These are phyloP conservation scores for Sipunculus nudus DNA, from an alignment of 2,888 invertebrate genomes.

Conservation along the genomic window DNA sequence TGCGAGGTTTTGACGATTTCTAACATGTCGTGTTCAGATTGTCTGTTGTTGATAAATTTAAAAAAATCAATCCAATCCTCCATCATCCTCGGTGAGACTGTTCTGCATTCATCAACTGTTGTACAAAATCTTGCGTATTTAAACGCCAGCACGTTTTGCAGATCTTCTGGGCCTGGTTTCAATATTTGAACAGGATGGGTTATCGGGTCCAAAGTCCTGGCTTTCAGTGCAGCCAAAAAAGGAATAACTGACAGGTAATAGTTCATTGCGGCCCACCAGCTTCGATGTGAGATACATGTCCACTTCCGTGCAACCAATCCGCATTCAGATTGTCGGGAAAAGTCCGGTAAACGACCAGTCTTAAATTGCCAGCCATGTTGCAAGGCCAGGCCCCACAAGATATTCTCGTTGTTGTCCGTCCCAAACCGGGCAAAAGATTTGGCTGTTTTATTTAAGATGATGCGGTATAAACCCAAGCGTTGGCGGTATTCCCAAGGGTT, in stretches of 20 bases:
- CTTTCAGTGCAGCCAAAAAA: conserved; percentile 17
- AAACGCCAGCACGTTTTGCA: no score
- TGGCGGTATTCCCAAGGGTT: conserved; percentile 26
- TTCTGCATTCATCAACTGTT: no score
- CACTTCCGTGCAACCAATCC: no score
- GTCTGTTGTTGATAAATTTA: no score
- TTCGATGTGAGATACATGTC: conserved; percentile 9
- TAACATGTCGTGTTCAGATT: no score
- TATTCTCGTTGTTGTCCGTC: conserved; percentile 15
- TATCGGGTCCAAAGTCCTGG: conserved; percentile 4
- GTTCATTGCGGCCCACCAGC: conserved; percentile 32
- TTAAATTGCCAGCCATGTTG: conserved; percentile 26
- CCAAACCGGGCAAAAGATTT: conserved; percentile 10
- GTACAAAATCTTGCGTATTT: no score
- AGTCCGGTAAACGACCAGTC: neutral
- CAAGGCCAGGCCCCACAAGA: conserved; percentile 23
- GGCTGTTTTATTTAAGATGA: conserved; percentile 14
- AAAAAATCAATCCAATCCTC: conserved; percentile 5
- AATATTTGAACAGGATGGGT: no score
- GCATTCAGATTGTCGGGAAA: neutral
- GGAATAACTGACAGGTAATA: conserved; percentile 26
- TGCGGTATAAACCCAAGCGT: conserved; percentile 15
- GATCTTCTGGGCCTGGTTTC: no score
- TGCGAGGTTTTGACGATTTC: no score
- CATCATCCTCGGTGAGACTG: neutral